phyloP scores from a whole-genome alignment of 2,113 vertebrate species.

The Malurus elegans region DNA sequence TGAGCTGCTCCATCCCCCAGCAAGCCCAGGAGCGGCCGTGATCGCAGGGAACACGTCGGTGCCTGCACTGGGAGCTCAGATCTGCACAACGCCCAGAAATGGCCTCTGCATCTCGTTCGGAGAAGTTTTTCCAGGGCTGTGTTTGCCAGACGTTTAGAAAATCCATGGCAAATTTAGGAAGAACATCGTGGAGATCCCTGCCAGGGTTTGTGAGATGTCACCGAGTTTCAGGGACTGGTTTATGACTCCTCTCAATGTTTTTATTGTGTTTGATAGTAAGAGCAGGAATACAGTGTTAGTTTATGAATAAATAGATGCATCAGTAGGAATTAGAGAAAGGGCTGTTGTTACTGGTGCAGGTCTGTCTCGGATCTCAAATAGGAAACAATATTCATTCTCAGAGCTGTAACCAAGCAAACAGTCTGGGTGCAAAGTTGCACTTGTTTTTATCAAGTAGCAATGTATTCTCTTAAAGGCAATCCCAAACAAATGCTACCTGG shows the following conservation, averaged over 20 bases:
- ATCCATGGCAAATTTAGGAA: neutral
- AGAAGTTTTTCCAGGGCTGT: neutral
- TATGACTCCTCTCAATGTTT: neutral
- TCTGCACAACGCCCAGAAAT: neutral
- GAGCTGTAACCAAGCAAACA: neutral
- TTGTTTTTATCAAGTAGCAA: neutral
- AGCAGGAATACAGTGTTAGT: neutral
- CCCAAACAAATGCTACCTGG: neutral
- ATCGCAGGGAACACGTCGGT: neutral
- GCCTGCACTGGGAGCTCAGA: neutral
- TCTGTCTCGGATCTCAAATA: neutral
- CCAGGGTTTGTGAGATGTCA: neutral
- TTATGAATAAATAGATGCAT: neutral
- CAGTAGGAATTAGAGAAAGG: neutral
- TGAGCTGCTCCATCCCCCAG: neutral
- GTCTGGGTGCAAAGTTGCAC: neutral
- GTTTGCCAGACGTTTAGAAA: neutral
- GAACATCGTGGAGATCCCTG: neutral
- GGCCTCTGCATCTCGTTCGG: neutral
- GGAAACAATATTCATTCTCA: neutral
- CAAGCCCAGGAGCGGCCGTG: rapidly evolving
- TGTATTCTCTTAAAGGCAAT: neutral
- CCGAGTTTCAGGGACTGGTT: neutral
- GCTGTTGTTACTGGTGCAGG: neutral
- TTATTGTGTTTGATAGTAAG: neutral